Conservation (phyloP, 1,140 invertebrate genomes). For the Lithobius niger region DNA sequence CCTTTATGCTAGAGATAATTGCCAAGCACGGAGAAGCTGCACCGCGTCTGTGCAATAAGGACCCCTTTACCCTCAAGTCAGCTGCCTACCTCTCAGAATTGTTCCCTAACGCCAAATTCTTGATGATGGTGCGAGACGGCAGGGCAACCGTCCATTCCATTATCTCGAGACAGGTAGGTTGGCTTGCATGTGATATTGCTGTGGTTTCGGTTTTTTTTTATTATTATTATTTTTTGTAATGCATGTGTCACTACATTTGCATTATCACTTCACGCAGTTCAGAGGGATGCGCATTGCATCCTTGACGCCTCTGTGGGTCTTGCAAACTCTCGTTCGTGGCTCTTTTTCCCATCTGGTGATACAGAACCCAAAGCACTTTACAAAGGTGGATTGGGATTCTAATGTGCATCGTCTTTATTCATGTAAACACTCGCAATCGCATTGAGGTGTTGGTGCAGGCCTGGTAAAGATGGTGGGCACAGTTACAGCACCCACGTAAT, state of each 20-base stretch:
- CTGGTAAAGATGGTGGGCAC: no score
- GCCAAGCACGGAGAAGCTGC: constrained; percentile 90
- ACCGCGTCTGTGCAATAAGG: constrained; percentile 58
- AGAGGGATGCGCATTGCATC: no score
- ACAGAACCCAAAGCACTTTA: no score
- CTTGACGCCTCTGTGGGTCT: no score
- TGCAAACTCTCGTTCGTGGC: no score
- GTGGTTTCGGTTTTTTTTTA: neutral
- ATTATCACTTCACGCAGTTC: no score
- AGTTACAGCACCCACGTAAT: no score
- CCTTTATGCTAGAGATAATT: constrained; percentile 93
- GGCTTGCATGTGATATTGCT: neutral
- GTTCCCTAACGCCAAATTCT: constrained; percentile 73
- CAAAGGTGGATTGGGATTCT: no score
- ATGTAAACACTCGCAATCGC: no score
- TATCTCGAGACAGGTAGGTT: constrained; percentile 71
- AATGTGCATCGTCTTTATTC: no score
- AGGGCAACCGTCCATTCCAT: constrained; percentile 96
- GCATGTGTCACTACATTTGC: neutral
- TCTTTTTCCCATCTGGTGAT: no score
- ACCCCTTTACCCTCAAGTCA: constrained; percentile 93
- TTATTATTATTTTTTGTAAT: neutral
- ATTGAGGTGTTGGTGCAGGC: no score
- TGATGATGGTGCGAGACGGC: constrained; percentile 96
- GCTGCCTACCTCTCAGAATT: constrained; percentile 53